Evolutionary conservation across 2,113 vertebrate genomes (phyloP).

Genomic region (Hippocampus abdominalis): DNA sequence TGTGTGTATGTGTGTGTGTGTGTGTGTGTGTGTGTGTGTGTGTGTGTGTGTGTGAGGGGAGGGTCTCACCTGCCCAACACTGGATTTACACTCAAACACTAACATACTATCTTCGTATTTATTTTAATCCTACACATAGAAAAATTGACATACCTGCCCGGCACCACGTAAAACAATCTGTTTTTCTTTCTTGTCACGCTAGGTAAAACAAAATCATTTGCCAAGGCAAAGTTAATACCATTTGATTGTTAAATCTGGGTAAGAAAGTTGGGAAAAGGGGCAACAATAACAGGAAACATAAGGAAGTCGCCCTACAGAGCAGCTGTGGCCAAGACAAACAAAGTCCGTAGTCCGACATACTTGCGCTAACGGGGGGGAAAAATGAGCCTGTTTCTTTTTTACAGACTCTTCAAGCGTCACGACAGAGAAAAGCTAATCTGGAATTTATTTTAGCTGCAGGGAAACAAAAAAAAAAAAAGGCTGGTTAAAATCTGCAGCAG

Average conservation of each 20-base stretch:
- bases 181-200: constrained; percentile 21
- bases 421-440: constrained; percentile 7
- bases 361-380: constrained; percentile 34
- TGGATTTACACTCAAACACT: constrained; percentile 11
- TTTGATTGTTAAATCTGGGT: constrained; percentile 37
- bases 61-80: constrained; percentile 18
- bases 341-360: constrained; percentile 29
- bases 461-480: constrained; percentile 1
- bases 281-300: constrained; percentile 60
- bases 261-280: constrained; percentile 48
- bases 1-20: constrained; percentile 11
- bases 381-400: constrained; percentile 36
- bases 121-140: background rate
- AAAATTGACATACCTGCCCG: background rate
- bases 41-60: constrained; percentile 4
- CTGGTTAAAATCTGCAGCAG: constrained; percentile 11
- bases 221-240: constrained; percentile 21
- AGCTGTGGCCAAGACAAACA: constrained; percentile 56
- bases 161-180: background rate
- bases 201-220: constrained; percentile 35
- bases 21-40: constrained; percentile 8
- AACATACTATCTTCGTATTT: constrained; percentile 2
- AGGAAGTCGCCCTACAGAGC: constrained; percentile 46
- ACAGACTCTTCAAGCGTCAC: constrained; percentile 7
- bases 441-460: constrained; percentile 12